Base-by-base conservation (phyloP, 2,888 invertebrate genomes). In the Hydrotaea cyrtoneurina region DNA sequence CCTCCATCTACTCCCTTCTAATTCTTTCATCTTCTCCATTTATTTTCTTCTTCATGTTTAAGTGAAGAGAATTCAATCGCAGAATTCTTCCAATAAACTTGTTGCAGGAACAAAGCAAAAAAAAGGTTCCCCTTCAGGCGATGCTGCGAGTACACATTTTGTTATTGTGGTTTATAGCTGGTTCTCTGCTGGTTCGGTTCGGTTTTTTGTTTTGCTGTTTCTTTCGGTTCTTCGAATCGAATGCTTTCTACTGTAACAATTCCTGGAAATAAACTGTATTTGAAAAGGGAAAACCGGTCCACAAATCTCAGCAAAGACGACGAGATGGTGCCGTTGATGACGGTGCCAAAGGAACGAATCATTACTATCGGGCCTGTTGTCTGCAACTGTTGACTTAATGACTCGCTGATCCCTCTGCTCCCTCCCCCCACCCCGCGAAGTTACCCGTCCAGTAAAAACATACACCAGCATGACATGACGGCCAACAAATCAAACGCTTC, bases 201-300 rank as follows among this genome's bases (percentile, higher is more conserved):
- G 19, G n/a, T 17, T 36, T 72, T 46, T 57, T 46, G 43, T 13
- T 36, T 23, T 73, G 71, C 23, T 39, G 39, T 36, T 1, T 31
- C 31, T 31, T 26, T 57, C 64, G 46, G 23, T 78, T 78, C 39
- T 76, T 80, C 57, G 10, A 2, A 19, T 78, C 66, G 64, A n/a
- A 73, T 81, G 74, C 78, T 78, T 72, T 77, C 82, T 77, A 76
- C 80, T 82, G 62, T 57, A 73, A 39, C 43, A 77, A 87, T 89
- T 90, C 91, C 87, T 86, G 87, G 90, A 90, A 90, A 89, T 89
- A 89, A 91, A 91, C 91, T 91, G 91, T 91, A 91, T 91, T 91
- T 91, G 90, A 91, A 91, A 91, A 91, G 91, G 88, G 91, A 91
- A 91, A 91, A 89, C 88, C 88, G 88, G 88, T 89, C 86, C 73